phyloP scores from a whole-genome alignment of 2,113 vertebrate genomes.

The Machaerirhynchus nigripectus region DNA sequence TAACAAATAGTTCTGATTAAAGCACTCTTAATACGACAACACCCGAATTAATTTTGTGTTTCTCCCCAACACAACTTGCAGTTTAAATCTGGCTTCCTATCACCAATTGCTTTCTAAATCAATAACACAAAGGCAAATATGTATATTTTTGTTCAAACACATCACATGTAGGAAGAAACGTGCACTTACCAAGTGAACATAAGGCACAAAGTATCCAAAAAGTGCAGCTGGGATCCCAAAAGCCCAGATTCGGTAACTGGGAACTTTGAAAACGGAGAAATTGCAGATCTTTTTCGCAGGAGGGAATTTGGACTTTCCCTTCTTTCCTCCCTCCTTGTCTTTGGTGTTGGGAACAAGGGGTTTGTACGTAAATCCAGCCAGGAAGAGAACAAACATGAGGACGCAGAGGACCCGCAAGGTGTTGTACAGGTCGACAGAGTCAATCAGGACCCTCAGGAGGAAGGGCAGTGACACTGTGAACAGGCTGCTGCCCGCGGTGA shows the following conservation, averaged over 20 bases:
- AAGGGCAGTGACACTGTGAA: slow-evolving; percentile 91
- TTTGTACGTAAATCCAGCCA: slow-evolving; percentile 90
- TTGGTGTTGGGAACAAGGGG: slow-evolving; percentile 73
- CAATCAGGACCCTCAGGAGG: slow-evolving; percentile 73
- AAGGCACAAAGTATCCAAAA: slow-evolving; percentile 97
- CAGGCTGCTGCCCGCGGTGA: slow-evolving; percentile 93
- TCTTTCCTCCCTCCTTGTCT: slow-evolving; percentile 57
- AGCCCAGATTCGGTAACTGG: slow-evolving; percentile 91
- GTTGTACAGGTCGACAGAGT: slow-evolving; percentile 67
- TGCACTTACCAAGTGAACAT: slow-evolving; percentile 92
- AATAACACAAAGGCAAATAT: background rate
- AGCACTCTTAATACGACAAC: background rate
- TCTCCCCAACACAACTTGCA: background rate
- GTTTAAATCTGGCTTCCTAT: background rate
- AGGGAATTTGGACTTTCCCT: slow-evolving; percentile 56
- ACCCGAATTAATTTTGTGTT: background rate
- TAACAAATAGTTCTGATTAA: background rate
- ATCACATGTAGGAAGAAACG: background rate
- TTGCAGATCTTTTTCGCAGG: slow-evolving; percentile 82
- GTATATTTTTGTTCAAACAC: background rate
- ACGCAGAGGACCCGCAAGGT: slow-evolving; percentile 84
- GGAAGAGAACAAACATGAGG: slow-evolving; percentile 87
- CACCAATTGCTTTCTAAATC: background rate
- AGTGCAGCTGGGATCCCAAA: slow-evolving; percentile 91
- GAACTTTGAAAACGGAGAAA: slow-evolving; percentile 87